Percentiles rank a stretch among this genome's conserved stretches.
Conservation (phyloP, 2,888 invertebrate genomes). For the Blastobasis lacticolella region DNA sequence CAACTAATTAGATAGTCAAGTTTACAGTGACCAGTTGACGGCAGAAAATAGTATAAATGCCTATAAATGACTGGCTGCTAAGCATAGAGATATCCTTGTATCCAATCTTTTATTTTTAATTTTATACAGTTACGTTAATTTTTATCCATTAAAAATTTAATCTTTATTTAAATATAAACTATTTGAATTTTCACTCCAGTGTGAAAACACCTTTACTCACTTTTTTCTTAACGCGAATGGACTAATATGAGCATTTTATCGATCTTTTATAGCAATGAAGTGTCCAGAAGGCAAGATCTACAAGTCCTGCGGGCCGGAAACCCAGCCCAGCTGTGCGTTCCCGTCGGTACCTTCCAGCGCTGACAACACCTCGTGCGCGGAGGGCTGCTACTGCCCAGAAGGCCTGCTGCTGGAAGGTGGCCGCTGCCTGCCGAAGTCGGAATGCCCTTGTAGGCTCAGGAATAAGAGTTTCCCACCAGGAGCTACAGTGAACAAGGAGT, state of each 20-base stretch:
- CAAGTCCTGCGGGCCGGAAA: conserved; percentile 83
- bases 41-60: too few relatives aligned
- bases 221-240: neutral
- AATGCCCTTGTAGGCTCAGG: conserved; percentile 87
- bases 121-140: too few relatives aligned
- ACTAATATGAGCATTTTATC: neutral
- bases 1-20: too few relatives aligned
- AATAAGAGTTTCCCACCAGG: conserved; percentile 84
- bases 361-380: conserved; percentile 77
- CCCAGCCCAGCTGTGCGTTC: conserved; percentile 82
- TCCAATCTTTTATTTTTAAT: too few relatives aligned
- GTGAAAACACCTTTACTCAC: neutral
- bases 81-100: too few relatives aligned
- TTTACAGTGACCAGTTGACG: too few relatives aligned
- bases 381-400: conserved; percentile 91
- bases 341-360: conserved; percentile 31
- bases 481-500: conserved; percentile 81
- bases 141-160: too few relatives aligned
- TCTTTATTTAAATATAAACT: too few relatives aligned
- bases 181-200: too few relatives aligned
- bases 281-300: conserved; percentile 86
- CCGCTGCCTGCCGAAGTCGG: conserved; percentile 79
- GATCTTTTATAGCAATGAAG: conserved; percentile 76
- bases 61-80: too few relatives aligned
- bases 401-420: conserved; percentile 84